Evolutionary conservation across 1,140 invertebrate species (phyloP).

Genomic region (Diachasma alloeum): DNA sequence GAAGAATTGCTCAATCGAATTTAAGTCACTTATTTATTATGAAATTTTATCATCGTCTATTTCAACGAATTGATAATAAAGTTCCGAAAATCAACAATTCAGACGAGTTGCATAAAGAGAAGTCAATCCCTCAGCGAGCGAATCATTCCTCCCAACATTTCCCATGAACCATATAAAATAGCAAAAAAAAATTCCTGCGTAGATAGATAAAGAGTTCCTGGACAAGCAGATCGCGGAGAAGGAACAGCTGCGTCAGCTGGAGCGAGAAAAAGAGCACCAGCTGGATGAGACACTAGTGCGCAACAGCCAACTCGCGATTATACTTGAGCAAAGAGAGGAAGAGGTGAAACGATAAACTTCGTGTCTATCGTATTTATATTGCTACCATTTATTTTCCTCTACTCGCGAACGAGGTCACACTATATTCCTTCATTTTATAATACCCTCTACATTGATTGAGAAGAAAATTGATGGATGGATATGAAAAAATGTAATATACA

Average conservation of each 20-base stretch:
- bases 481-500: no score
- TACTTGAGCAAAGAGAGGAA: slow-evolving; percentile 69
- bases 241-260: slow-evolving; percentile 67
- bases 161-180: not conserved
- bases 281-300: slow-evolving; percentile 73
- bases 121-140: no score
- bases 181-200: slow-evolving; percentile 13
- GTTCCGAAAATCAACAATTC: no score
- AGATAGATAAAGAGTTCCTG: slow-evolving; percentile 81
- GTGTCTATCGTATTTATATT: slow-evolving; percentile 14
- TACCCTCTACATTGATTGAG: not conserved
- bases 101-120: no score
- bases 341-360: slow-evolving; percentile 61
- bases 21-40: no score
- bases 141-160: not conserved
- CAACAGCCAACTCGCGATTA: slow-evolving; percentile 70
- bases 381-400: slow-evolving; percentile 8
- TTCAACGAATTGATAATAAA: no score
- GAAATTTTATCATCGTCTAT: no score
- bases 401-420: slow-evolving; percentile 34
- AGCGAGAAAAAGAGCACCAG: slow-evolving; percentile 67
- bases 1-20: no score
- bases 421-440: not conserved
- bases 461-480: not conserved
- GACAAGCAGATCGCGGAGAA: slow-evolving; percentile 83